Evolutionary conservation across 53 echinoderm and acorn worm genomes (phyloP).

Genomic region (Holothuria leucospilota): DNA sequence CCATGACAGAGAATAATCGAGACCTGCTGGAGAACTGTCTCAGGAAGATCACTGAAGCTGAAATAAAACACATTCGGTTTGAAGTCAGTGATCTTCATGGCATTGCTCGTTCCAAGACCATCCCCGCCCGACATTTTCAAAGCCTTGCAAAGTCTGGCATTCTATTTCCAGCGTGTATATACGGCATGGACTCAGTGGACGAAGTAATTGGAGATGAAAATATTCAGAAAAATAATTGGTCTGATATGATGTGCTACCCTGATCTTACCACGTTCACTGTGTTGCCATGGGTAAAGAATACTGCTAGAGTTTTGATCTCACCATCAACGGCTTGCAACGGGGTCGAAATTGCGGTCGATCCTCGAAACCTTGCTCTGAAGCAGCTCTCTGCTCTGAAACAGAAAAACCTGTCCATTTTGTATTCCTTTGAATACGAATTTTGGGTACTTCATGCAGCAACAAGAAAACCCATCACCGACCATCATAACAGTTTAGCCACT

Average conservation of each 20-base stretch:
- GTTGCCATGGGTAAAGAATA: neutral
- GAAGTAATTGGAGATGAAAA: no score
- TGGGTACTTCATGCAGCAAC: constrained; percentile 75
- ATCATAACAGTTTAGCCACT: constrained; percentile 65
- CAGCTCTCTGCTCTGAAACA: constrained; percentile 71
- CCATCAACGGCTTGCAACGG: constrained; percentile 31
- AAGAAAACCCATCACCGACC: constrained; percentile 62
- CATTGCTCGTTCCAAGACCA: no score
- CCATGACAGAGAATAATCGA: neutral
- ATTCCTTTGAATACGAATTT: constrained; percentile 88
- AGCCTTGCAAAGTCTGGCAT: neutral
- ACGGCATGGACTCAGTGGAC: neutral
- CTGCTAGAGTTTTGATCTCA: neutral
- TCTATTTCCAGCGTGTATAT: neutral
- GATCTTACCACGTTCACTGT: neutral
- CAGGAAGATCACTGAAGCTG: neutral
- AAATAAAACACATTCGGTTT: neutral
- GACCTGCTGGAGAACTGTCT: neutral
- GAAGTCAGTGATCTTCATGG: no score
- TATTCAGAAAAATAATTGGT: neutral
- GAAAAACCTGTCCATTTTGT: constrained; percentile 71
- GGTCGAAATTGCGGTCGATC: constrained; percentile 53
- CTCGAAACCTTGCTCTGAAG: constrained; percentile 65
- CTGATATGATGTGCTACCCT: neutral
- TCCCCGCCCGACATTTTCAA: no score